These are phyloP conservation scores for Melanotaenia parkinsoni DNA, from an alignment of 2,797 vertebrate genomes.

Conservation along the genomic window DNA sequence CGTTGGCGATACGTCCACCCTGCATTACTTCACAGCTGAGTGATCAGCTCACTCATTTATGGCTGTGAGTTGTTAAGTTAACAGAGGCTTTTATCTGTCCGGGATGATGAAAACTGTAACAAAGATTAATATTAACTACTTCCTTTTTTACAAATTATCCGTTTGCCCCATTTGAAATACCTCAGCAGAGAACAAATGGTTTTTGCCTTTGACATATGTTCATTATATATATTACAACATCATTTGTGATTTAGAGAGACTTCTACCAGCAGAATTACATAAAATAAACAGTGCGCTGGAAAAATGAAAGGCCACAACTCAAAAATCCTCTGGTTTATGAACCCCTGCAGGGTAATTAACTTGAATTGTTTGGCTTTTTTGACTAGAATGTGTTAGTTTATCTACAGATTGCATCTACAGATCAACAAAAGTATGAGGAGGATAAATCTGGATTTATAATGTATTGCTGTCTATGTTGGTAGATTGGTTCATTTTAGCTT, in stretches of 20 bases:
- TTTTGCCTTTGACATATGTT: conserved; percentile 35
- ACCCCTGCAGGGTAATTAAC: not conserved
- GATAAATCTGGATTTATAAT: conserved; percentile 34
- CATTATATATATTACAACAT: conserved; percentile 16
- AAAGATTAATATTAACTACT: conserved; percentile 59
- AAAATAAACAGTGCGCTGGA: conserved; percentile 31
- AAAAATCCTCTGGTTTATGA: not conserved
- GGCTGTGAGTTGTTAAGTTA: conserved; percentile 66
- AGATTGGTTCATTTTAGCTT: conserved; percentile 18
- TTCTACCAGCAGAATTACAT: conserved; percentile 3
- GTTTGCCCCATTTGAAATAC: conserved; percentile 34
- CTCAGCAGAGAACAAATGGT: not conserved
- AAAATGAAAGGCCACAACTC: not conserved
- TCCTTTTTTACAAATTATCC: conserved; percentile 50
- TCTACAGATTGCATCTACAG: not conserved
- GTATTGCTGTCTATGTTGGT: not conserved
- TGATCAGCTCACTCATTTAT: conserved; percentile 63
- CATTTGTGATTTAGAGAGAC: conserved; percentile 16
- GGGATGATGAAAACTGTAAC: conserved; percentile 48
- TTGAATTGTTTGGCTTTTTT: too few relatives aligned
- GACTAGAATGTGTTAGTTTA: not conserved
- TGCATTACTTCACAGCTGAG: conserved; percentile 55
- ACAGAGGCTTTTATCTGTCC: conserved; percentile 58
- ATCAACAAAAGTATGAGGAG: conserved; percentile 16
- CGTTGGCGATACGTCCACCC: conserved; percentile 44